Conservation (phyloP, 2,113 vertebrate species). For the Sylvicapra grimmia region DNA sequence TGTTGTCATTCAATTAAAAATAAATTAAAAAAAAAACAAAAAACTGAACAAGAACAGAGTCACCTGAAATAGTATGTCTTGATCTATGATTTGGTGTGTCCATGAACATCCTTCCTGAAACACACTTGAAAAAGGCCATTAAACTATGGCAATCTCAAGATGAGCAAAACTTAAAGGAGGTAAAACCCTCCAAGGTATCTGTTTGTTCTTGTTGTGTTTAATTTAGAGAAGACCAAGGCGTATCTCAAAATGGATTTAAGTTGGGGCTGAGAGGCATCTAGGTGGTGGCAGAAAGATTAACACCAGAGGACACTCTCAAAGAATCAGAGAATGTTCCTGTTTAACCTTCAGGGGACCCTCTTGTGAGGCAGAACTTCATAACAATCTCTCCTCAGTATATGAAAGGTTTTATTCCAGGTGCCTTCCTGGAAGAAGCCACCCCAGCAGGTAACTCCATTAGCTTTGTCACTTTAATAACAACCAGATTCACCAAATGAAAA, state of each 20-base stretch:
- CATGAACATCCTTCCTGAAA: not conserved
- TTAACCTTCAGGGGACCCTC: accelerated
- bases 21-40: not conserved
- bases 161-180: not conserved
- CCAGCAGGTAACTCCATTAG: not conserved
- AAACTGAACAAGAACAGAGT: not conserved
- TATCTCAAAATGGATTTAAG: not conserved
- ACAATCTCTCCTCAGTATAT: not conserved
- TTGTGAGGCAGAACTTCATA: not conserved
- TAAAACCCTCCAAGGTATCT: not conserved
- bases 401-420: not conserved
- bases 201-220: not conserved
- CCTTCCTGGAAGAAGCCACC: not conserved
- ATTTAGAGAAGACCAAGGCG: not conserved
- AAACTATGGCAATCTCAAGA: not conserved
- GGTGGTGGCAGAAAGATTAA: not conserved
- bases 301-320: not conserved
- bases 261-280: not conserved
- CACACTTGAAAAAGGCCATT: not conserved
- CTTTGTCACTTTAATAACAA: slow-evolving; percentile 1
- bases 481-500: not conserved
- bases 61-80: not conserved
- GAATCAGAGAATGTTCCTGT: not conserved
- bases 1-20: not conserved
- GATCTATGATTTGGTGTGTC: not conserved